These are phyloP conservation scores for Rhagophthalmus giganteus DNA, from an alignment of 2,888 invertebrate species.

Conservation along the genomic window DNA sequence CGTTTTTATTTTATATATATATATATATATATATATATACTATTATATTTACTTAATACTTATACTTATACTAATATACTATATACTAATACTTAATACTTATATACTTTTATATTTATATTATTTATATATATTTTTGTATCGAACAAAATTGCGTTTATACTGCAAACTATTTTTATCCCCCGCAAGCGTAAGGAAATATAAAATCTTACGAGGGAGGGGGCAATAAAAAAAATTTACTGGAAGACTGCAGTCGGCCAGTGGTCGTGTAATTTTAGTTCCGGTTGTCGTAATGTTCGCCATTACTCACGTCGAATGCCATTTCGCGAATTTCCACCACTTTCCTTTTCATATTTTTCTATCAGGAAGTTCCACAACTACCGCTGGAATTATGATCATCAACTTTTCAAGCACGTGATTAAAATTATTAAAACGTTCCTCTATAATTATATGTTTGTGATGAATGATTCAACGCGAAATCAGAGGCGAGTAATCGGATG, in stretches of 20 bases:
- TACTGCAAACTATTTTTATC: neutral
- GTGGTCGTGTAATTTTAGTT: conserved; percentile 45
- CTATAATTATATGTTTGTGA: conserved; percentile 22
- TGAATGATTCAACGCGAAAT: conserved; percentile 34
- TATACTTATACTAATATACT: too few relatives aligned
- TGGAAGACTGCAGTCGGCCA: conserved; percentile 30
- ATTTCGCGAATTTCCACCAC: conserved; percentile 20
- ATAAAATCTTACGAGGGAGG: neutral
- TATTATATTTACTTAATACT: too few relatives aligned
- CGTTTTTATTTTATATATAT: too few relatives aligned
- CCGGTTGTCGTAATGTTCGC: conserved; percentile 44
- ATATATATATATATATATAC: too few relatives aligned
- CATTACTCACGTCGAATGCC: conserved; percentile 40
- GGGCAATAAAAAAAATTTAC: neutral
- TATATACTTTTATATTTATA: neutral
- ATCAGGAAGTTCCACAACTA: neutral
- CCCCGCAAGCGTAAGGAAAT: neutral
- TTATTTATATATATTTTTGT: neutral
- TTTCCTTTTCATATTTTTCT: conserved; percentile 1
- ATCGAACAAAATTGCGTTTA: neutral
- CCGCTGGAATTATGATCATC: neutral
- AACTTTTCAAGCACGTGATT: conserved; percentile 8
- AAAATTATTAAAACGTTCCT: conserved; percentile 13
- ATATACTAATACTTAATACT: too few relatives aligned
- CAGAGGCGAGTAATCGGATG: conserved; percentile 35